phyloP scores from a whole-genome alignment of 2,888 invertebrate genomes.

The Sturmia bella region DNA sequence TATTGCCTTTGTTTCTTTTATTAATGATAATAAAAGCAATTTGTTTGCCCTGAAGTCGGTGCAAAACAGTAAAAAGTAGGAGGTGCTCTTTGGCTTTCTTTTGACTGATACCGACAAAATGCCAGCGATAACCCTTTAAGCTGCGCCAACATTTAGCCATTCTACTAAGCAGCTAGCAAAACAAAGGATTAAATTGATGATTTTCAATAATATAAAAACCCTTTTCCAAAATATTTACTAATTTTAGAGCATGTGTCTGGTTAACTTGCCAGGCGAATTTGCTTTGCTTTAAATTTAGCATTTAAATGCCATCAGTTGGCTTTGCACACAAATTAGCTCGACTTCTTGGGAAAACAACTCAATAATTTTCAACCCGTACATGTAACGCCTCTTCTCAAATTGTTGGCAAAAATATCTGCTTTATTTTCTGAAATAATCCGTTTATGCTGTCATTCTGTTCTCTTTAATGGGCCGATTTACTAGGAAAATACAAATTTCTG shows the following conservation, averaged over 20 bases:
- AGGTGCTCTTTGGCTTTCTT: constrained; percentile 55
- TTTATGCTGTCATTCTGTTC: constrained; percentile 1
- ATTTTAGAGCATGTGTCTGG: not conserved
- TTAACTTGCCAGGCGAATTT: not conserved
- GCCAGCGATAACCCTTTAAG: constrained; percentile 21
- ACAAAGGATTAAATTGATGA: constrained; percentile 80
- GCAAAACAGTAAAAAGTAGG: constrained; percentile 28
- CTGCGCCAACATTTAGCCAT: not conserved
- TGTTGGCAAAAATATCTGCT: constrained; percentile 41
- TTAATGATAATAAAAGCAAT: not conserved
- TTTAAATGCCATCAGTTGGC: constrained; percentile 36
- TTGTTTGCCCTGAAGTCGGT: not conserved
- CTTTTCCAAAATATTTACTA: constrained; percentile 63
- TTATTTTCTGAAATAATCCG: constrained; percentile 43
- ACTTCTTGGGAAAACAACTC: constrained; percentile 1
- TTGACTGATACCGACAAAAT: constrained; percentile 47
- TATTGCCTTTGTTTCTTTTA: not conserved
- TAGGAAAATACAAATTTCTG: not conserved
- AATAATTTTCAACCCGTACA: constrained; percentile 29
- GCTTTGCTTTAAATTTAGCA: not conserved
- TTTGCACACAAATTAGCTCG: constrained; percentile 46
- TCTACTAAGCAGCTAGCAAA: constrained; percentile 38
- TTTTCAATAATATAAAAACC: constrained; percentile 76
- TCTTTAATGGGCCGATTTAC: constrained; percentile 11
- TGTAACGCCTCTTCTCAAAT: constrained; percentile 62